A percentile compares a stretch with the other conserved stretches of the same genome.
phyloP scores from a whole-genome alignment of 23 tunicate species.

The Halocynthia roretzi region DNA sequence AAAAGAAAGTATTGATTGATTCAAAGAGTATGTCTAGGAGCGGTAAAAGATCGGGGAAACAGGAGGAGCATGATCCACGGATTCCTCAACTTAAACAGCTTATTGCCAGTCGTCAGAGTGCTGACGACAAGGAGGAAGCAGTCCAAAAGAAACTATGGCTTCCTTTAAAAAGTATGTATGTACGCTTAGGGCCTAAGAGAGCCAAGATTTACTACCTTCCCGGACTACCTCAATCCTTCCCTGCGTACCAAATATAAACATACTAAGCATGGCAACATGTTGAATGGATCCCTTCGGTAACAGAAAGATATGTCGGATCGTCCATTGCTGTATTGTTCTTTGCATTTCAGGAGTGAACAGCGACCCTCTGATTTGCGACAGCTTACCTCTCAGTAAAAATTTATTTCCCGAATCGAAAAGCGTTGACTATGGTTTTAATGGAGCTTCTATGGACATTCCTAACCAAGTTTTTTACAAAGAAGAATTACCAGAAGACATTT shows the following conservation, averaged over 20 bases:
- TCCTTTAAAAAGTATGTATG: constrained; percentile 11
- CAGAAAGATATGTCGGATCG: too few species aligned
- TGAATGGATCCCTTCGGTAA: background rate
- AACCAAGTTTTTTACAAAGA: constrained; percentile 12
- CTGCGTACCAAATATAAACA: background rate
- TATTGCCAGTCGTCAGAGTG: background rate
- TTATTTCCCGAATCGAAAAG: constrained; percentile 22
- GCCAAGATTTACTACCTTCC: background rate
- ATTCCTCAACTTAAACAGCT: background rate
- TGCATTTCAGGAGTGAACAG: constrained; percentile 12
- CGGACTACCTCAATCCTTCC: background rate
- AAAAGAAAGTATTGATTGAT: too few species aligned
- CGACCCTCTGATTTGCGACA: constrained; percentile 12
- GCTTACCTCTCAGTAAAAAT: constrained; percentile 1
- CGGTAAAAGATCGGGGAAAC: too few species aligned
- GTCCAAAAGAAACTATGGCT: background rate
- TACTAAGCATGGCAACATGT: background rate
- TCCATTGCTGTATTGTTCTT: too few species aligned
- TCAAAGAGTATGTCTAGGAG: too few species aligned
- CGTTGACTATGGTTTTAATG: constrained; percentile 21
- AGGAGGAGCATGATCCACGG: background rate
- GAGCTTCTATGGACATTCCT: constrained; percentile 13
- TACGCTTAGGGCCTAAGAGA: background rate
- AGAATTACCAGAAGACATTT: background rate
- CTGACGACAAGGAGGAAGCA: background rate